These are phyloP conservation scores for Pollachius pollachius DNA, from an alignment of 2,113 vertebrate genomes.

Conservation along the genomic window DNA sequence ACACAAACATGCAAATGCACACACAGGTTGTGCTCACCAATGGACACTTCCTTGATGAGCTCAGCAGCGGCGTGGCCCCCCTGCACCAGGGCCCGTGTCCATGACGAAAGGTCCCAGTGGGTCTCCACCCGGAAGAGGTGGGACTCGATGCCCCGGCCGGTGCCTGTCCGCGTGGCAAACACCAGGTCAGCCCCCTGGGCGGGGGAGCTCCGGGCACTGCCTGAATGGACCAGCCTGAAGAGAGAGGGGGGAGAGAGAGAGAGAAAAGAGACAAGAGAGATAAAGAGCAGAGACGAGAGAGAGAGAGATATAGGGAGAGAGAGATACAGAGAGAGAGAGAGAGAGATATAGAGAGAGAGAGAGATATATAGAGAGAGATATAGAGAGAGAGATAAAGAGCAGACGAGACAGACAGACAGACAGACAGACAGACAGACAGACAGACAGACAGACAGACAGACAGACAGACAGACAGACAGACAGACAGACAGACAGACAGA, in stretches of 20 bases:
- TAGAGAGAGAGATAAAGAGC: neutral
- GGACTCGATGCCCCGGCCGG: slow-evolving; percentile 89
- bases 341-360: neutral
- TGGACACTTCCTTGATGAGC: slow-evolving; percentile 89
- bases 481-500: neutral
- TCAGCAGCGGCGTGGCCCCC: slow-evolving; percentile 87
- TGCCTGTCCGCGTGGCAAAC: slow-evolving; percentile 90
- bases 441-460: neutral
- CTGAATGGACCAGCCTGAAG: slow-evolving; percentile 88
- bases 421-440: neutral
- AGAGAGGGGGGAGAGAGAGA: neutral
- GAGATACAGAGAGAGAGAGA: neutral
- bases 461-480: neutral
- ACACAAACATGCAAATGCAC: neutral
- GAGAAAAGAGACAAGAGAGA: neutral
- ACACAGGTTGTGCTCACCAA: slow-evolving; percentile 59
- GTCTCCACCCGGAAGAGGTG: slow-evolving; percentile 92
- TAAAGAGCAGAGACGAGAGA: neutral
- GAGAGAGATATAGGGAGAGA: neutral
- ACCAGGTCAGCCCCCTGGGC: slow-evolving; percentile 84
- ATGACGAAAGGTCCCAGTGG: slow-evolving; percentile 90
- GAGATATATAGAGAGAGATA: neutral
- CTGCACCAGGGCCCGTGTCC: slow-evolving; percentile 91
- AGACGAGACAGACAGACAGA: neutral
- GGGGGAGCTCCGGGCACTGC: slow-evolving; percentile 80